Evolutionary conservation across 1,140 invertebrate species (phyloP).

Genomic region (Telenomus remus): DNA sequence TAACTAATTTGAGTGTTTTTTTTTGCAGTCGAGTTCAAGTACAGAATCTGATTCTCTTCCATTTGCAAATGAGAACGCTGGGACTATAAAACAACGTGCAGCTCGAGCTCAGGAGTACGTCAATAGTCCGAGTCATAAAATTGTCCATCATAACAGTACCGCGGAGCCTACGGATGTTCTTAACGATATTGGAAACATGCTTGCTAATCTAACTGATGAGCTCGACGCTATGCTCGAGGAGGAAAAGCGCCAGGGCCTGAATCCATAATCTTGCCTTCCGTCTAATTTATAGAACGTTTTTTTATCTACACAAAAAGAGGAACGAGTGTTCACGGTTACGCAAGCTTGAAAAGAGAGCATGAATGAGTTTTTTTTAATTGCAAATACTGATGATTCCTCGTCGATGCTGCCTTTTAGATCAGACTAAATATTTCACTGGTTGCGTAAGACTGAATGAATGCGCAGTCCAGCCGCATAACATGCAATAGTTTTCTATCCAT

Average conservation of each 20-base stretch:
- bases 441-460: conserved; percentile 18
- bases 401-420: conserved; percentile 27
- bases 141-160: conserved; percentile 58
- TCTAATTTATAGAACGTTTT: conserved; percentile 49
- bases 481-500: conserved; percentile 23
- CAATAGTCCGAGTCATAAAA: conserved; percentile 69
- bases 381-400: conserved; percentile 28
- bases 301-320: conserved; percentile 48
- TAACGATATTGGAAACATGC: conserved; percentile 97
- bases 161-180: conserved; percentile 91
- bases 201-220: conserved; percentile 94
- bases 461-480: conserved; percentile 18
- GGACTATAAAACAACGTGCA: conserved; percentile 92
- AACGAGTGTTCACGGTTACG: conserved; percentile 1
- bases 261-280: conserved; percentile 69
- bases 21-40: conserved; percentile 91
- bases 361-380: neutral
- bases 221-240: conserved; percentile 95
- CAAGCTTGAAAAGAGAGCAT: conserved; percentile 8
- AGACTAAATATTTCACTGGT: conserved; percentile 7
- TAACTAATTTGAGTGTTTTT: neutral
- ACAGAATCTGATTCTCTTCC: conserved; percentile 97
- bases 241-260: conserved; percentile 88
- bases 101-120: conserved; percentile 76
- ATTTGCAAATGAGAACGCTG: conserved; percentile 98